Conservation (phyloP, 2,888 invertebrate species). For the Amphimallon solstitiale region DNA sequence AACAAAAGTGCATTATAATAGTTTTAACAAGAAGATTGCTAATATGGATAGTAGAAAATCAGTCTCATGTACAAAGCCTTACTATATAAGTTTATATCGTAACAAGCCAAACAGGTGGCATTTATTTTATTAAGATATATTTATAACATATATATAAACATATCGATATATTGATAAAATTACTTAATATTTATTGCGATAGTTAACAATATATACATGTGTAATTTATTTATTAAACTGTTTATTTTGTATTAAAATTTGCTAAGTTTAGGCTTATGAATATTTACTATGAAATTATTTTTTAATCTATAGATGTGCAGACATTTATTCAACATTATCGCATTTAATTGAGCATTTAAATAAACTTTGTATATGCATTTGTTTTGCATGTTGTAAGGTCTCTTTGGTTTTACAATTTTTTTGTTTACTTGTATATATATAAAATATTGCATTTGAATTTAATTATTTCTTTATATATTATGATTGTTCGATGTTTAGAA, state of each 20-base stretch:
- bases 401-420: conserved; percentile 26
- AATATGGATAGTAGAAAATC: conserved; percentile 53
- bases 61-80: conserved; percentile 55
- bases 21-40: conserved; percentile 38
- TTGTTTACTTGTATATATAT: conserved; percentile 17
- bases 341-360: conserved; percentile 34
- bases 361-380: conserved; percentile 4
- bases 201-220: not conserved
- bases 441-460: conserved; percentile 41
- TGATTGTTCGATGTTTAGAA: conserved; percentile 61
- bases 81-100: conserved; percentile 39
- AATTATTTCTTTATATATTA: conserved; percentile 42
- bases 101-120: conserved; percentile 19
- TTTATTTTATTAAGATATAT: not conserved
- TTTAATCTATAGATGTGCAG: conserved; percentile 27
- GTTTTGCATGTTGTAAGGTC: not conserved
- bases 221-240: conserved; percentile 3
- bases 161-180: not conserved
- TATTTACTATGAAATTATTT: not conserved
- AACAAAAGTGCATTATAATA: conserved; percentile 38
- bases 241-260: not conserved
- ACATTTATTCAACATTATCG: conserved; percentile 21
- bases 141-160: not conserved
- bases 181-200: not conserved
- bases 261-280: not conserved